Base-by-base conservation (phyloP, 2,797 vertebrate species). In the Oophaga sylvatica region DNA sequence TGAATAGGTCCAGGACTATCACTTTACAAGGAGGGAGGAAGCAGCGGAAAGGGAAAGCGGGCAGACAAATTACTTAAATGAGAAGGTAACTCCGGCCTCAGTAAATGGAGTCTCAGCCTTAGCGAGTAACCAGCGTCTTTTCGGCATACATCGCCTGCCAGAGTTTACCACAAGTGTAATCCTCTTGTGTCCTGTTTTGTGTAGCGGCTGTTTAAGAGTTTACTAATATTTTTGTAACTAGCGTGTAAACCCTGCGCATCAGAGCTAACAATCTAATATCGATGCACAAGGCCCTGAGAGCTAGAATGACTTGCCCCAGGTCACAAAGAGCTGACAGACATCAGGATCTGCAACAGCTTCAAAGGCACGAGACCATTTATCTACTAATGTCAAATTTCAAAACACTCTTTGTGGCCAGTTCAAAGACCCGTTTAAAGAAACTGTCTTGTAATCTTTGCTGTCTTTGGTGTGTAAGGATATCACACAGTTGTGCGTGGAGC, bases 1-100 rank as follows among this genome's bases (percentile, higher is more conserved):
- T 48, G 90, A 93, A 90, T 91, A 93, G 93, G 95, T 92, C 93
- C 90, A 87, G 87, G 88, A 91, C 95, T 95, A 96, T 96, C 95
- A 92, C 95, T 96, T 96, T 95, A 96, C 96, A 94, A 94, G 95
- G 92, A 91, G 93, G 92, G 93, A 96, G 92, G 96, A 94, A 95
- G 94, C 93, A 92, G 92, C 93, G 91, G 92, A 93, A 95, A 94
- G 95, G 96, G 95, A 95, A 96, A 95, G 95, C 94, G 95, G 94
- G 95, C 94, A 95, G 96, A 95, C 95, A 95, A 95, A 97, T 95
- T 92, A 95, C 94, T 89, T 95, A 94, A 96, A 96, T 91, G 94
- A 95, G 93, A 92, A 93, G 91, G 93, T 93, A 92, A 94, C 93
- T 94, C 45, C 95, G 95, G 73, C 88, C 88, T 88, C 90, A 81